Evolutionary conservation across 1,140 invertebrate genomes (phyloP).

Genomic region (Gryon sp.): DNA sequence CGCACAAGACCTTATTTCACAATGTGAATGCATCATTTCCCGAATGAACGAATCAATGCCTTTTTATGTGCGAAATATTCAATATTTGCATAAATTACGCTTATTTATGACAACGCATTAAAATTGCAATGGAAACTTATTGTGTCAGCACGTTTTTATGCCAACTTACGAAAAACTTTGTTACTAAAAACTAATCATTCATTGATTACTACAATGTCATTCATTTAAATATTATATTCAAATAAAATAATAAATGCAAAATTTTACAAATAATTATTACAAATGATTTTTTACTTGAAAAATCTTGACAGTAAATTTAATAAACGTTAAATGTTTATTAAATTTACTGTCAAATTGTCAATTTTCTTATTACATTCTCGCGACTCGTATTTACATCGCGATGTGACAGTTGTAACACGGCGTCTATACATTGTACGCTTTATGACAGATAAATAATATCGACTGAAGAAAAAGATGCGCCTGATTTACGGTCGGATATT

Average conservation of each 20-base stretch:
- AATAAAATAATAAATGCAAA: no score
- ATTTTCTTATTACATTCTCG: slow-evolving; percentile 22
- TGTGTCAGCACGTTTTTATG: slow-evolving; percentile 33
- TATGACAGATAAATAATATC: slow-evolving; percentile 60
- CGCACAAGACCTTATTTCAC: slow-evolving; percentile 50
- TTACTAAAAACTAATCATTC: no score
- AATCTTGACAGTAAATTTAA: no score
- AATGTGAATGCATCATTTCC: slow-evolving; percentile 45
- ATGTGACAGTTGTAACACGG: slow-evolving; percentile 50
- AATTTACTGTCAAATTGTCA: slow-evolving; percentile 16
- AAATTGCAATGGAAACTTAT: slow-evolving; percentile 35
- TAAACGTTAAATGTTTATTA: slow-evolving; percentile 8
- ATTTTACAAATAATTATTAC: no score
- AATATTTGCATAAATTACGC: slow-evolving; percentile 41
- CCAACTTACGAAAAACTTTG: slow-evolving; percentile 4
- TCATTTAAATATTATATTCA: no score
- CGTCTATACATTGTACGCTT: slow-evolving; percentile 62
- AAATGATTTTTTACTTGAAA: no score
- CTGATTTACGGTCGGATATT: slow-evolving; percentile 61
- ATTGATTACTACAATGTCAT: no score
- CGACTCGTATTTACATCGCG: slow-evolving; percentile 43
- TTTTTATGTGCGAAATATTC: slow-evolving; percentile 19
- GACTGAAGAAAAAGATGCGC: slow-evolving; percentile 37
- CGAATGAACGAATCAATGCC: slow-evolving; percentile 4
- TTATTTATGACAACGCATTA: slow-evolving; percentile 40